Evolutionary conservation across 2,113 vertebrate species (phyloP).

Genomic region (Ciconia stormi): DNA sequence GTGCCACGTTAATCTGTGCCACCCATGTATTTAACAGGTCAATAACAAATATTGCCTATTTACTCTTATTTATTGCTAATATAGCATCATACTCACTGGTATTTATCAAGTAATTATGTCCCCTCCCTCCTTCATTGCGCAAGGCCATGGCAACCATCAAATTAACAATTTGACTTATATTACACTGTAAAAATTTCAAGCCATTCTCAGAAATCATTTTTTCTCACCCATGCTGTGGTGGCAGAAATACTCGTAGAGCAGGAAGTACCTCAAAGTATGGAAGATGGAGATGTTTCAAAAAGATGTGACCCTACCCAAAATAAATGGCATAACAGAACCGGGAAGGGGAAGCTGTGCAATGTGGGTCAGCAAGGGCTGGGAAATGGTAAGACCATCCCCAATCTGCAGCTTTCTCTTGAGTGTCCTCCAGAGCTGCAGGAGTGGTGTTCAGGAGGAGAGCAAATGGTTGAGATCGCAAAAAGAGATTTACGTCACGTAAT

Average conservation of each 20-base stretch:
- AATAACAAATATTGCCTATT: neutral
- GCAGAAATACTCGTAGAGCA: neutral
- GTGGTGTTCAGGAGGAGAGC: neutral
- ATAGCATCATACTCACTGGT: neutral
- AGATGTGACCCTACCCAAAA: neutral
- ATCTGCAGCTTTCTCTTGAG: neutral
- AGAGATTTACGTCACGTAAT: neutral
- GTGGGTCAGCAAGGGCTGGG: neutral
- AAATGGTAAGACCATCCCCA: neutral
- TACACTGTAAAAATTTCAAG: neutral
- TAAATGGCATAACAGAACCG: accelerated
- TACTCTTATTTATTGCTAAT: neutral
- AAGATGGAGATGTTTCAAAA: neutral
- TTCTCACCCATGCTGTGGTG: neutral
- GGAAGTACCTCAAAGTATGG: neutral
- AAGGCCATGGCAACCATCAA: neutral
- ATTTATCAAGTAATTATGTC: neutral
- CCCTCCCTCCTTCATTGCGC: neutral
- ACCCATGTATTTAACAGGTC: neutral
- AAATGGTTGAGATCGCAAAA: neutral
- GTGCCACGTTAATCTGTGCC: neutral
- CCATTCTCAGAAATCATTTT: neutral
- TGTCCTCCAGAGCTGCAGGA: neutral
- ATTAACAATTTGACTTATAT: neutral
- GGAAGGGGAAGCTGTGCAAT: neutral